phyloP scores from a whole-genome alignment of 2,797 vertebrate genomes.

The Phoeniculus purpureus region DNA sequence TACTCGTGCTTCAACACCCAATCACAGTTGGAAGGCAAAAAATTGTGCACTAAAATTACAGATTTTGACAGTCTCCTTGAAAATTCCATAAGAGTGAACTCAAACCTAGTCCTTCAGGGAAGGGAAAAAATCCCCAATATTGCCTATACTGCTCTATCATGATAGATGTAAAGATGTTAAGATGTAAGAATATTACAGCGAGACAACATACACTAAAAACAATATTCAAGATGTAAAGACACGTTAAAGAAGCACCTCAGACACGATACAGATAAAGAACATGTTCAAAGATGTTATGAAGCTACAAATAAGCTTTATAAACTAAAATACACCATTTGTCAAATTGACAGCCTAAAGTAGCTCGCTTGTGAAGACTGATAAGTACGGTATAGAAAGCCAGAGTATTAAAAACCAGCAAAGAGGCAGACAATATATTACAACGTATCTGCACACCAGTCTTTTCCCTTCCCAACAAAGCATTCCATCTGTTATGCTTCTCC shows the following conservation, averaged over 20 bases:
- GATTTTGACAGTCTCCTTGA: conserved; percentile 6
- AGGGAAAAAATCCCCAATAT: neutral
- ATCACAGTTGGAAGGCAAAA: neutral
- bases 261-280: neutral
- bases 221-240: conserved; percentile 62
- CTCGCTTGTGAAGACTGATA: conserved; percentile 9
- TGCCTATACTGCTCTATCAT: neutral
- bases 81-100: neutral
- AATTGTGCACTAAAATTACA: neutral
- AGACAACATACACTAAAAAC: conserved; percentile 55
- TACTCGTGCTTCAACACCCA: conserved; percentile 9
- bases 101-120: neutral
- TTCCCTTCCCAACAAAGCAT: neutral
- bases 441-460: neutral
- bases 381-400: neutral
- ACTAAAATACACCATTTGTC: conserved; percentile 41
- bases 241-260: conserved; percentile 42
- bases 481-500: neutral
- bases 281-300: neutral
- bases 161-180: neutral
- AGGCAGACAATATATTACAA: conserved; percentile 26
- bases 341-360: conserved; percentile 28
- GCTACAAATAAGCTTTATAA: conserved; percentile 35
- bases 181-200: neutral
- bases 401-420: conserved; percentile 29